A percentile compares a stretch with the other conserved stretches of the same genome.
phyloP scores from a whole-genome alignment of 2,888 invertebrate species.

The Tetragnatha montana region DNA sequence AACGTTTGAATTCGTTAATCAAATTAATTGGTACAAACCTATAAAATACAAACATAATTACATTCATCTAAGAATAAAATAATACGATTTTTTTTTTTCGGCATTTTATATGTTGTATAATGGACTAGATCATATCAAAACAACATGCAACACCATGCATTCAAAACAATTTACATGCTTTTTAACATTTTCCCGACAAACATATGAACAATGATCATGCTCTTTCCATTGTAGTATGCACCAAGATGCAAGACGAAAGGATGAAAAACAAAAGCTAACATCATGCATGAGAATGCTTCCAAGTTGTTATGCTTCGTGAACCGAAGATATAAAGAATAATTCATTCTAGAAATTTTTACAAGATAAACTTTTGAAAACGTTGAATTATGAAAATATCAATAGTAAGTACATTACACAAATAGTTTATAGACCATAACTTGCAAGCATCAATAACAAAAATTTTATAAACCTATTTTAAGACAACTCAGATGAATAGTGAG shows the following conservation, averaged over 20 bases:
- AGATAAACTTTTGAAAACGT: not conserved
- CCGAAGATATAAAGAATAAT: not conserved
- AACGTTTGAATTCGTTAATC: slow-evolving; percentile 5
- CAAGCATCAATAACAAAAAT: not conserved
- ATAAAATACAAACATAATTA: slow-evolving; percentile 58
- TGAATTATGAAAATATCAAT: not conserved
- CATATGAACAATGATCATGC: slow-evolving; percentile 17
- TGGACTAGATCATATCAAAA: slow-evolving; percentile 16
- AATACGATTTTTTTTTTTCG: slow-evolving; percentile 11
- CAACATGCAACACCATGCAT: slow-evolving; percentile 21
- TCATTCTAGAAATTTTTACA: not conserved
- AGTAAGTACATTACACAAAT: slow-evolving; percentile 1
- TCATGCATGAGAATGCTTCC: slow-evolving; percentile 33
- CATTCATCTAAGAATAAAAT: slow-evolving; percentile 67
- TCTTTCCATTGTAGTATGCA: slow-evolving; percentile 15
- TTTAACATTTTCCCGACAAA: slow-evolving; percentile 20
- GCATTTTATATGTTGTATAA: not conserved
- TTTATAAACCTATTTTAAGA: too few relatives aligned
- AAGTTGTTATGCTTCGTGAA: not conserved
- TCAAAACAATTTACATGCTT: slow-evolving; percentile 40
- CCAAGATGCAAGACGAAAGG: slow-evolving; percentile 18
- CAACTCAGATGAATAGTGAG: too few relatives aligned
- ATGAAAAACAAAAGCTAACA: slow-evolving; percentile 31
- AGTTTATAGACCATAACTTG: slow-evolving; percentile 43
- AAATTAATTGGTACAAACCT: slow-evolving; percentile 36